Conservation (phyloP, 37 sponge, comb jelly and placozoan genomes). For the Chondrilla cf. caribensis region DNA sequence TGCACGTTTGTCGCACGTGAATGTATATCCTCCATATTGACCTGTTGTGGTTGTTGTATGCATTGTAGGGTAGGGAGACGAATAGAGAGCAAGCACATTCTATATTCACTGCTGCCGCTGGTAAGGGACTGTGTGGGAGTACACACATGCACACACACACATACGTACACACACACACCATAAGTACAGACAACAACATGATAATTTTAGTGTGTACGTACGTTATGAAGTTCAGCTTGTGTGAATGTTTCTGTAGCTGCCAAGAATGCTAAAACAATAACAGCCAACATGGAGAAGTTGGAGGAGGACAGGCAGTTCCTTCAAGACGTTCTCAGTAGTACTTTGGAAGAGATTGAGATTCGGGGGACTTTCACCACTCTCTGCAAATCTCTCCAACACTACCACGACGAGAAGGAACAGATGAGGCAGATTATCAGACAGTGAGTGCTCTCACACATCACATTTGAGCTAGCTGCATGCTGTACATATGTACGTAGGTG, state of each 20-base stretch:
- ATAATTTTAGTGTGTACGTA: too few species aligned
- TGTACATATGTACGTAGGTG: not conserved
- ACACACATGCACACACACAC: too few species aligned
- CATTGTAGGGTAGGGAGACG: not conserved
- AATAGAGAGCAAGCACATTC: not conserved
- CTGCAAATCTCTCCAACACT: slow-evolving; percentile 8
- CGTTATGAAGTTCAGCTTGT: too few species aligned
- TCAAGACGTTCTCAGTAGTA: slow-evolving; percentile 39
- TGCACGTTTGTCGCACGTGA: too few species aligned
- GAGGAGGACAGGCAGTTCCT: slow-evolving; percentile 50
- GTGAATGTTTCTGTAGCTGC: slow-evolving; percentile 57
- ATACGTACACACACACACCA: too few species aligned
- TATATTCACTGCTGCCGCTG: not conserved
- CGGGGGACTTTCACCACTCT: slow-evolving; percentile 57
- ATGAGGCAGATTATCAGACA: slow-evolving; percentile 55
- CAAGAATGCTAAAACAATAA: slow-evolving; percentile 35
- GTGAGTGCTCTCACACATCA: not conserved
- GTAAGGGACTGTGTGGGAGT: not conserved
- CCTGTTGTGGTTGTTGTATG: not conserved
- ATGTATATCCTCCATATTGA: not conserved
- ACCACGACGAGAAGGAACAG: slow-evolving; percentile 41
- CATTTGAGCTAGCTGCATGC: not conserved
- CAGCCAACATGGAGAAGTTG: slow-evolving; percentile 64
- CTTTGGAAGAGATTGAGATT: slow-evolving; percentile 37
- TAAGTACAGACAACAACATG: too few species aligned